Percentiles rank a stretch among this genome's conserved stretches.
These are phyloP conservation scores for Myotis davidii DNA, from an alignment of 2,113 vertebrate species.

Conservation along the genomic window DNA sequence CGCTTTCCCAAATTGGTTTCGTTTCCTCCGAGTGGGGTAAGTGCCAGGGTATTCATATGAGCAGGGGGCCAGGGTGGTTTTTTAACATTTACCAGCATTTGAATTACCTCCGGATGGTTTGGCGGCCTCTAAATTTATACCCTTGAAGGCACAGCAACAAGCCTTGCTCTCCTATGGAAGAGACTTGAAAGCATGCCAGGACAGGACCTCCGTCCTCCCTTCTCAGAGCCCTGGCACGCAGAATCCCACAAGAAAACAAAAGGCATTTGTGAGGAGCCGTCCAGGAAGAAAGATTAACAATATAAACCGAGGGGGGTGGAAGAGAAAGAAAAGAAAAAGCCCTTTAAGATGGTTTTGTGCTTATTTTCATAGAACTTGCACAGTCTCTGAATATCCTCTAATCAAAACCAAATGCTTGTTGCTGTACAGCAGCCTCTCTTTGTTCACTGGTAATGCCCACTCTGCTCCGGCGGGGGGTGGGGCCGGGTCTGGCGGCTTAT, in stretches of 20 bases:
- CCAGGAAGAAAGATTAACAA: conserved; percentile 89
- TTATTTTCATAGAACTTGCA: conserved; percentile 86
- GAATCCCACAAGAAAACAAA: conserved; percentile 87
- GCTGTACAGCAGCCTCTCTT: conserved; percentile 81
- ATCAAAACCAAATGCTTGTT: conserved; percentile 84
- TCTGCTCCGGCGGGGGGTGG: conserved; percentile 72
- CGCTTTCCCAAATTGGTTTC: conserved; percentile 80
- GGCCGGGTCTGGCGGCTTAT: conserved; percentile 73
- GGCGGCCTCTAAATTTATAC: conserved; percentile 86
- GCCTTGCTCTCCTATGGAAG: conserved; percentile 84
- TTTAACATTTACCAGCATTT: conserved; percentile 83
- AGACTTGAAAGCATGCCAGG: conserved; percentile 87
- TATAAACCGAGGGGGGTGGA: conserved; percentile 79
- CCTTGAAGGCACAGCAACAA: conserved; percentile 85
- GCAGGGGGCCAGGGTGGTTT: conserved; percentile 81
- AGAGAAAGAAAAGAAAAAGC: conserved; percentile 80
- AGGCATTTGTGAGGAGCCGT: conserved; percentile 87
- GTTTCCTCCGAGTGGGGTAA: conserved; percentile 82
- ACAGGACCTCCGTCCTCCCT: conserved; percentile 83
- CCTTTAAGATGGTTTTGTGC: conserved; percentile 85
- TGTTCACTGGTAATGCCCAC: conserved; percentile 82
- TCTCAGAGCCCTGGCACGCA: conserved; percentile 87
- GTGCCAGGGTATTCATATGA: conserved; percentile 82
- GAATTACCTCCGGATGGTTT: conserved; percentile 85
- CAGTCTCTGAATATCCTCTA: conserved; percentile 83